Percentiles rank a stretch among this genome's conserved stretches.
phyloP scores from a whole-genome alignment of 92 coral and sea anemone species.

The Micromussa lordhowensis region DNA sequence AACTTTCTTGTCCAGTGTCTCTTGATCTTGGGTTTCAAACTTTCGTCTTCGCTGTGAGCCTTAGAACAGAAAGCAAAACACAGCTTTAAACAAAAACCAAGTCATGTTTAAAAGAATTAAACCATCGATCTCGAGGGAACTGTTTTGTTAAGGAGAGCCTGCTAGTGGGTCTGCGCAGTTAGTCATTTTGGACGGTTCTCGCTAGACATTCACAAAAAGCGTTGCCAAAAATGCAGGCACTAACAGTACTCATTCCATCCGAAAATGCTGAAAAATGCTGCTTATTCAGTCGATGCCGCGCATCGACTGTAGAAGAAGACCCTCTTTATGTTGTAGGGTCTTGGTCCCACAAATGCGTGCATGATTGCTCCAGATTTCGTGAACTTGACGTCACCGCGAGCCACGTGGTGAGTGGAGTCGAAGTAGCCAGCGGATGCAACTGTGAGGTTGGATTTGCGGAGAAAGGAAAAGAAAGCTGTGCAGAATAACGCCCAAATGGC shows the following conservation, averaged over 20 bases:
- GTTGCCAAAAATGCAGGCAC: no score
- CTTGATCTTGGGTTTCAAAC: background rate
- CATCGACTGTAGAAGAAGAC: background rate
- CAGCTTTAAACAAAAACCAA: background rate
- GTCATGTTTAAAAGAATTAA: background rate
- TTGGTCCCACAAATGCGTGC: background rate
- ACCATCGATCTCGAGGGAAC: no score
- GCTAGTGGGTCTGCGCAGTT: no score
- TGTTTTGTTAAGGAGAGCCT: no score
- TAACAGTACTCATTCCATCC: no score
- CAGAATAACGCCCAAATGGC: constrained; percentile 21
- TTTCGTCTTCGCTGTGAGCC: background rate
- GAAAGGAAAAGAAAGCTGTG: constrained; percentile 46
- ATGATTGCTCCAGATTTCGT: background rate
- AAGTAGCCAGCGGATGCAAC: constrained; percentile 15
- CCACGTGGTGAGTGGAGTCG: background rate
- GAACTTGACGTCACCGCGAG: background rate
- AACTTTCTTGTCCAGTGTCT: constrained; percentile 28
- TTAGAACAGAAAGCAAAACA: background rate
- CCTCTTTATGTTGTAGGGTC: background rate
- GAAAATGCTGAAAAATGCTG: no score
- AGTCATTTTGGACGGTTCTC: no score
- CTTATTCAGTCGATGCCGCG: no score
- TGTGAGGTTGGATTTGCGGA: constrained; percentile 39
- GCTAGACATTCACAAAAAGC: no score